These are phyloP conservation scores for Pterostichus madidus DNA, from an alignment of 2,888 invertebrate genomes.

Conservation along the genomic window DNA sequence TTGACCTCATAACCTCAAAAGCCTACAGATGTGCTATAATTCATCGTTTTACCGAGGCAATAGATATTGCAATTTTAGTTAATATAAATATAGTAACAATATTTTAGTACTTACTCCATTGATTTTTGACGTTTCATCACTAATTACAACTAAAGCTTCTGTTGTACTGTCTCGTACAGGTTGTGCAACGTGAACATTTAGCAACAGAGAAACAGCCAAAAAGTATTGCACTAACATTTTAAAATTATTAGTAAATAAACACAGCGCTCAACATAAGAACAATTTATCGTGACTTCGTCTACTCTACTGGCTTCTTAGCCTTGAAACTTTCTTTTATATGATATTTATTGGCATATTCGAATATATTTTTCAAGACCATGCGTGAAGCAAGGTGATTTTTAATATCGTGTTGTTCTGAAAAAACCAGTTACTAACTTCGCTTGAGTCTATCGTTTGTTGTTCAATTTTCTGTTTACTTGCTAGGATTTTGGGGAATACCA, in stretches of 20 bases:
- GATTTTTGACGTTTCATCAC: background rate
- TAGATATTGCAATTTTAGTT: too few species aligned
- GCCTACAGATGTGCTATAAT: too few species aligned
- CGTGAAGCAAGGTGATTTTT: constrained; percentile 7
- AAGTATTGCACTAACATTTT: constrained; percentile 35
- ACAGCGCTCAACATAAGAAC: background rate
- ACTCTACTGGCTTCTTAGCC: background rate
- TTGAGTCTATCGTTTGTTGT: background rate
- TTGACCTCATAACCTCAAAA: too few species aligned
- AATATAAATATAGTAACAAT: too few species aligned
- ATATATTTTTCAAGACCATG: too few species aligned
- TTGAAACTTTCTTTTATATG: background rate
- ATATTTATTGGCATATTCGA: background rate
- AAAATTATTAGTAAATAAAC: background rate
- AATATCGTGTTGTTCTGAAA: constrained; percentile 2
- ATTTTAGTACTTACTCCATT: background rate
- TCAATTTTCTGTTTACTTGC: constrained; percentile 28
- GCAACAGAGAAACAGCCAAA: constrained; percentile 13
- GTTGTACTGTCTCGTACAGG: constrained; percentile 12
- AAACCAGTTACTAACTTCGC: constrained; percentile 1
- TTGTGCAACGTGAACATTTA: background rate
- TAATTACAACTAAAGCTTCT: constrained; percentile 20
- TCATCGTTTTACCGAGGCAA: too few species aligned
- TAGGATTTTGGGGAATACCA: constrained; percentile 8
- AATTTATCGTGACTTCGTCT: background rate